Base-by-base conservation (phyloP, 2,888 invertebrate species). In the Caenorhabditis drosophilae region DNA sequence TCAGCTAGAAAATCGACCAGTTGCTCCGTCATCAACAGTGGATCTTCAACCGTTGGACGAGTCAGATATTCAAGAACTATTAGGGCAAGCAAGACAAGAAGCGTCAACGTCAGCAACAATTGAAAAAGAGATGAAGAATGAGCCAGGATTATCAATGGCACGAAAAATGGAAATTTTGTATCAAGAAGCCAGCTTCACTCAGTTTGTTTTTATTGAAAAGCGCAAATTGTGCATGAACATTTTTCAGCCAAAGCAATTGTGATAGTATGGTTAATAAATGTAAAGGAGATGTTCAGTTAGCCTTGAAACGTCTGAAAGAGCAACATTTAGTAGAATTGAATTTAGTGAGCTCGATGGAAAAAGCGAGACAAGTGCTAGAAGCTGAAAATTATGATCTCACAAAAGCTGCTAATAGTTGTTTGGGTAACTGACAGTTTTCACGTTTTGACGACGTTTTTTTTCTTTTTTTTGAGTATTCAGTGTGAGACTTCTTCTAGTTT, bases 121-220 rank as follows among this genome's bases (percentile, higher is more conserved):
- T 18, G 52, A 63, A 16, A n/a, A n/a, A n/a, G n/a, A n/a, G n/a
- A n/a, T n/a, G n/a, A n/a, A n/a, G n/a, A n/a, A n/a, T n/a, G n/a
- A n/a, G n/a, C n/a, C n/a, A n/a, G n/a, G n/a, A n/a, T 9, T 50
- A 23, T 44, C 46, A 11, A 58, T 64, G 45, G 58, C 61, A 1
- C 60, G 62, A 1, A 64, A 63, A 31, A 72, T 76, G 76, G 76
- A 76, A 47, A 41, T 63, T 2, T 59, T 76, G 44, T 76, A 76
- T 55, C 57, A 61, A 22, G 72, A 74, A 31, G 76, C 76, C 0
- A 52, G 58, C 31, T 76, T 76, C 36, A 69, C 69, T 9, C 52
- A 68, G 70, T 67, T 26, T 55, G 69, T 67, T 51, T 27, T n/a
- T n/a, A n/a, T n/a, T n/a, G n/a, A n/a, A n/a, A n/a, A n/a, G n/a